Evolutionary conservation across 2,888 invertebrate genomes (phyloP).

Genomic region (Leucoma salicis): DNA sequence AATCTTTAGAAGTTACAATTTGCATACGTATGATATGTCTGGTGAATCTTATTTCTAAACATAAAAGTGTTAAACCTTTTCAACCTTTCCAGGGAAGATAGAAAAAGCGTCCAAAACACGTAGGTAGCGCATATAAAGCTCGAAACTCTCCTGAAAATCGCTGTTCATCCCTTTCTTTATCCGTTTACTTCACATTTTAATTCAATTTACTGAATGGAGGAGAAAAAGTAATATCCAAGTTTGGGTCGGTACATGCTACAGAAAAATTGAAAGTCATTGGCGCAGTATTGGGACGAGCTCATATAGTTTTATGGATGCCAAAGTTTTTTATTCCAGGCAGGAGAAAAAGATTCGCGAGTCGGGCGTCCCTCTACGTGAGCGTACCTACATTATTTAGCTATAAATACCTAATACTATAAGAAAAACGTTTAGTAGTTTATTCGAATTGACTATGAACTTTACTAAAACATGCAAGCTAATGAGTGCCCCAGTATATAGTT

Average conservation of each 20-base stretch:
- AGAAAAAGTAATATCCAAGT: conserved; percentile 79
- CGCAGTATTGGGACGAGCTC: conserved; percentile 79
- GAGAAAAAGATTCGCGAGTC: background rate
- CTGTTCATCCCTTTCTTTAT: conserved; percentile 65
- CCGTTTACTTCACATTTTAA: conserved; percentile 78
- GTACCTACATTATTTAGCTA: background rate
- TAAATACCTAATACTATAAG: too few species aligned
- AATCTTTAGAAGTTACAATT: too few species aligned
- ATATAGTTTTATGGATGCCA: conserved; percentile 77
- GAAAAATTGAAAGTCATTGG: conserved; percentile 79
- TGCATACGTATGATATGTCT: too few species aligned
- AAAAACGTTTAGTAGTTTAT: too few species aligned
- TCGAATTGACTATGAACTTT: too few species aligned
- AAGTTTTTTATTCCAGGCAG: conserved; percentile 71
- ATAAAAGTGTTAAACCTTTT: too few species aligned
- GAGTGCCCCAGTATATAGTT: too few species aligned
- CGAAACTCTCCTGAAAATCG: conserved; percentile 67
- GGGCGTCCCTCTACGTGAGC: background rate
- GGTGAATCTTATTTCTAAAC: too few species aligned
- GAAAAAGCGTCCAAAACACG: conserved; percentile 19
- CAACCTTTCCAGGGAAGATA: background rate
- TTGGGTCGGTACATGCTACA: conserved; percentile 73
- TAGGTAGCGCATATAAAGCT: conserved; percentile 53
- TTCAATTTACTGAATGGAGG: conserved; percentile 76
- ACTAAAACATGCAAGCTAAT: too few species aligned